Evolutionary conservation across 2,113 vertebrate genomes (phyloP).

Genomic region (Micronycteris hirsuta): DNA sequence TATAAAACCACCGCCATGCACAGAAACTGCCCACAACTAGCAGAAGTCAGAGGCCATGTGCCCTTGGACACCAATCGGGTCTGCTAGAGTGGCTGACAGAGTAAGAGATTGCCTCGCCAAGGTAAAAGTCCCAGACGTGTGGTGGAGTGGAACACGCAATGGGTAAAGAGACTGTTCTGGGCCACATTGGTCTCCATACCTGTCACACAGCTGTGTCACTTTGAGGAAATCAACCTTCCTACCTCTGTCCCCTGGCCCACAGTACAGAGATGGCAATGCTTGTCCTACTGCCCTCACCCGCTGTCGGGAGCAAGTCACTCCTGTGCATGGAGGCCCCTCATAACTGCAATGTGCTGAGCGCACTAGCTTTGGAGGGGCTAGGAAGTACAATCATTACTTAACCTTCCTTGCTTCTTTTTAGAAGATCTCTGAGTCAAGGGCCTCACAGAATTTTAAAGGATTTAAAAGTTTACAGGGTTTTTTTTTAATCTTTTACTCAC

Average conservation of each 20-base stretch:
- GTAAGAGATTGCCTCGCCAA: background rate
- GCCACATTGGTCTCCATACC: background rate
- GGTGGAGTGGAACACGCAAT: fast-evolving
- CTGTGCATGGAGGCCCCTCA: background rate
- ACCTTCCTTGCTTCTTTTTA: background rate
- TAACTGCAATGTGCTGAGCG: background rate
- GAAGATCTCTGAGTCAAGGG: background rate
- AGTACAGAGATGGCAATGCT: too few species aligned
- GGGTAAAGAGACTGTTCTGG: background rate
- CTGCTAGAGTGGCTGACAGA: background rate
- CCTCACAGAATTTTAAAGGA: background rate
- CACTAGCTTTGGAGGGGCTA: background rate
- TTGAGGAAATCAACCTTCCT: background rate
- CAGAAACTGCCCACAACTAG: background rate
- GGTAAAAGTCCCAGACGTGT: fast-evolving
- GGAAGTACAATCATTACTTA: background rate
- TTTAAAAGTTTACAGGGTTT: background rate
- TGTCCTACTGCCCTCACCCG: background rate
- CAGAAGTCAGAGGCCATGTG: background rate
- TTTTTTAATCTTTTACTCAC: background rate
- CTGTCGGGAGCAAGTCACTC: background rate
- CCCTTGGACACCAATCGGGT: background rate
- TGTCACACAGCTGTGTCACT: background rate
- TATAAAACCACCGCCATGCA: background rate
- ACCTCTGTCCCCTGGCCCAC: fast-evolving